Base-by-base conservation (phyloP, 1,140 invertebrate genomes). In the Brachionus rubens region DNA sequence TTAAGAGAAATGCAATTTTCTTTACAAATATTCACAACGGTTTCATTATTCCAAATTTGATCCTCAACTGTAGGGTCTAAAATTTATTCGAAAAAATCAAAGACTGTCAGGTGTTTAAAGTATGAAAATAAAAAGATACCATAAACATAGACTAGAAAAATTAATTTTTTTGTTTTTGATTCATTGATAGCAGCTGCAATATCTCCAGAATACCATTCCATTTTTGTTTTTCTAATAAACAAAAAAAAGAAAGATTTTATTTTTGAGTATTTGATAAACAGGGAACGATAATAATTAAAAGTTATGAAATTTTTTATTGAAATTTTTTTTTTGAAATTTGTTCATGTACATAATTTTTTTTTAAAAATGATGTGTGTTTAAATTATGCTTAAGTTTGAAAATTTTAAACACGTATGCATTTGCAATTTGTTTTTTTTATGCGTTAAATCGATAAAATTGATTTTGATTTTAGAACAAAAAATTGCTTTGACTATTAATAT, bases 171-270 rank as follows among this genome's bases (percentile, higher is more conserved):
- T 3, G 30, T 50, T 54, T 72, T 72, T 3, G 68, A 72, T 40
- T 72, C 68, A 3, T 26, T 30, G 16, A 72, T 72, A 26, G 43
- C 68, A 19, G 50, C 21, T n/a, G 46, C 46, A 30, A 72, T 72
- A 7, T 72, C 41, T 3, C 26, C 68, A 21, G 19, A 19, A 54
- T 72, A 50, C 68, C 68, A 72, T 48, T 72, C 50, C 68, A 72
- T 72, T 36, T 70, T 70, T 5, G n/a, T 19, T 28, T 68, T 68
- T 43, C n/a, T n/a, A n/a, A n/a, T n/a, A n/a, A n/a, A n/a, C n/a
- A n/a, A n/a, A n/a, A n/a, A n/a, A n/a, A n/a, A n/a, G n/a, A n/a
- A n/a, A n/a, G n/a, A n/a, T n/a, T n/a, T n/a, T n/a, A n/a, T n/a
- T n/a, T n/a, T n/a, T n/a, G n/a, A n/a, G n/a, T n/a, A n/a, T n/a